Evolutionary conservation across 2,888 invertebrate genomes (phyloP), one percentile per base, ranked within the genome.

Genomic region (Drosophila testacea): DNA sequence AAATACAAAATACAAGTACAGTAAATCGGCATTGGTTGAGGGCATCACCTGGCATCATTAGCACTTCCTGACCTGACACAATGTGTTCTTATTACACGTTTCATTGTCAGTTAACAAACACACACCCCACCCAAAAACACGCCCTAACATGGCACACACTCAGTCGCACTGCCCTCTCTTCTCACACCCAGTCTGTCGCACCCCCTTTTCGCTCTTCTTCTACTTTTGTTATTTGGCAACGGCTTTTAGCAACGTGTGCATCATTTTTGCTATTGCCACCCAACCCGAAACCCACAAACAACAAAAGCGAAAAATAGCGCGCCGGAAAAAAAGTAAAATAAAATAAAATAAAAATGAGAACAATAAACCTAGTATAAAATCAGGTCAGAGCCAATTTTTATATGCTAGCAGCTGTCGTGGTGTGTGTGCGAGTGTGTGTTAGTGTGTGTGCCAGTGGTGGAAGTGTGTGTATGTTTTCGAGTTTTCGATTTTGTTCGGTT

Each of bases 301-400:
- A 54, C 65, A 77, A 78, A 73, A 66, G 62, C 65, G 46, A 66
- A 74, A 56, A 63, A 66, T 36, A 61, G 30, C 64, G 47, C 68
- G 47, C 47, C 61, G 36, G 56, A 62, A 30, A 47, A 52, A 32
- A 34, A 41, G 11, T 36, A 13, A 36, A 41, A 52, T 44, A 7
- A n/a, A 32, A 47, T 51, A 48, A 30, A 47, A 48, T 30, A 28
- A 63, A 42, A 64, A 54, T 50, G 39, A 67, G 66, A 42, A 74
- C 64, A 78, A 77, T 70, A 82, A 72, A 73, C 57, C 83, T 77
- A 85, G 83, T 77, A 78, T 67, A 85, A 77, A 83, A 83, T 83
- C 88, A 78, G 88, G 69, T 73, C 86, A 88, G 77, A 88, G 86
- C 88, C 88, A 83, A 88, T 88, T 88, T 57, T 85, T 73, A 75